Evolutionary conservation across 2,113 vertebrate genomes (phyloP).

Genomic region (Apus apus): DNA sequence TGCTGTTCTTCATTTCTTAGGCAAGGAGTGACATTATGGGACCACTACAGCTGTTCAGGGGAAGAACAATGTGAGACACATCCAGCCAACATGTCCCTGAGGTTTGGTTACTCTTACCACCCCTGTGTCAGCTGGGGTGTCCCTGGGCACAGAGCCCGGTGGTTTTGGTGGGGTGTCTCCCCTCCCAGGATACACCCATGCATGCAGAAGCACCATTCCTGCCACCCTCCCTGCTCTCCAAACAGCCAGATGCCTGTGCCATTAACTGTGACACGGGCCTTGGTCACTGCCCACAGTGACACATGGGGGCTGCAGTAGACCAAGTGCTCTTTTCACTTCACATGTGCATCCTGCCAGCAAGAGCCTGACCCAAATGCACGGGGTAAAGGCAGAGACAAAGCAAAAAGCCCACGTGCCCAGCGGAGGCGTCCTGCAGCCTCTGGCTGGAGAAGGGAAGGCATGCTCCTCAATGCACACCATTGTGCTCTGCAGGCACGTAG

Average conservation of each 20-base stretch:
- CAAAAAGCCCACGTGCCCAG: accelerated
- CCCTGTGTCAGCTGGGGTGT: neutral
- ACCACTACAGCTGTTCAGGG: neutral
- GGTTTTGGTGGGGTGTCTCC: neutral
- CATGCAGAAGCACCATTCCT: neutral
- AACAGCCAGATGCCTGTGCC: accelerated
- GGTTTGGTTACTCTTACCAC: neutral
- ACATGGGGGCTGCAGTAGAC: neutral
- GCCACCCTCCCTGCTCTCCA: neutral
- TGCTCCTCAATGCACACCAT: neutral
- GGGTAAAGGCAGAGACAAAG: neutral
- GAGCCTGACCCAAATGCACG: accelerated
- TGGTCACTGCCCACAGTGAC: accelerated
- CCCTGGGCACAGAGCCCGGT: accelerated
- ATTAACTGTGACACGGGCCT: neutral
- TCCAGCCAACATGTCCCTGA: neutral
- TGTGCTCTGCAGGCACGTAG: neutral
- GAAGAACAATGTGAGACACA: neutral
- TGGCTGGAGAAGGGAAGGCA: accelerated
- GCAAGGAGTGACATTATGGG: neutral
- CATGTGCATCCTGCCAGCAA: neutral
- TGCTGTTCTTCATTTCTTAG: neutral
- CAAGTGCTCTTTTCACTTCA: neutral
- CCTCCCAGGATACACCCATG: neutral
- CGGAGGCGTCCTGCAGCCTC: neutral